Evolutionary conservation across 2,113 vertebrate genomes (phyloP), one percentile per base, ranked within the genome.

Genomic region (Nicator chloris): DNA sequence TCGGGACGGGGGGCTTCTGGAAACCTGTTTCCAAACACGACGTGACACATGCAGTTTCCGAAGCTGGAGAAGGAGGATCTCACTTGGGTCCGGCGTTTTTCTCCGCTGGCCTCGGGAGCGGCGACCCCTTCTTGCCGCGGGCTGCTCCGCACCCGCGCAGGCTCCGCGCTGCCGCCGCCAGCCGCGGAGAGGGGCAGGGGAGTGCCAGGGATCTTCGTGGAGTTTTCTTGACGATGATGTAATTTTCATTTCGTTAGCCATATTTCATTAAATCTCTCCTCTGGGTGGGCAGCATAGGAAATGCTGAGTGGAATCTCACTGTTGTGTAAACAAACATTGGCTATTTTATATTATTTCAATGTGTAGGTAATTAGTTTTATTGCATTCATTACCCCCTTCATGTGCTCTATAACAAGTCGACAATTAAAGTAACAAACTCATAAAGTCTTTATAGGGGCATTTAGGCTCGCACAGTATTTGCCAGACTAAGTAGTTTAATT

Each of bases 391-490:
- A 99, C 98, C 98, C 95, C 98, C 93, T 98, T 98, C 98, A 98
- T 98, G 98, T 97, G 98, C 97, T 98, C 98, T 97, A 98, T 98
- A 99, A 99, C 98, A 98, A 99, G 98, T 98, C 97, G 97, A 92
- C 99, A 99, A 99, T 99, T 98, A 99, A 98, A 99, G 98, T 99
- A 99, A 99, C 98, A 98, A 99, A 99, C 98, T 99, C 97, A 97
- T 97, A 96, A 97, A 98, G 98, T 97, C 98, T 98, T 99, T 98
- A 98, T 96, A 96, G 97, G 97, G 97, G 97, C 98, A 97, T 98
- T 98, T 98, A 98, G 97, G 97, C 98, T 96, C 91, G 27, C 50
- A 90, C 96, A 95, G 96, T 97, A 97, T 98, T 98, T 98, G 97
- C 98, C 97, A 80, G 94, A 97, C 95, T 93, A 96, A 98, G 97